A percentile compares a stretch with the other conserved stretches of the same genome.
Conservation (phyloP, 2,797 vertebrate species). For the Diplodus sargus region DNA sequence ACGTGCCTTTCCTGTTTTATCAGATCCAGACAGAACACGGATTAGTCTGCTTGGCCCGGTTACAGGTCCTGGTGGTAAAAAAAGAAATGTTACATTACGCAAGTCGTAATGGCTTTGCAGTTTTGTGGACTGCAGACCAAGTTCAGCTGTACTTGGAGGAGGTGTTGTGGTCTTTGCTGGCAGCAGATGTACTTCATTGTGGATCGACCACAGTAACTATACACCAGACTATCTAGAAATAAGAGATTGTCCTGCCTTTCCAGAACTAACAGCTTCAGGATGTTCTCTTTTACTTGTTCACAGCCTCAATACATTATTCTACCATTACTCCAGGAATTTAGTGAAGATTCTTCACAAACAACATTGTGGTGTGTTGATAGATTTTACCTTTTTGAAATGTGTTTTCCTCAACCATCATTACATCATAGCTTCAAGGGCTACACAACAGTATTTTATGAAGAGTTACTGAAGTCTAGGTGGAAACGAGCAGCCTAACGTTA, state of each 20-base stretch:
- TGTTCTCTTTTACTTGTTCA: constrained; percentile 3
- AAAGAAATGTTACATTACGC: constrained; percentile 1
- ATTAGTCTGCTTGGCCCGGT: constrained; percentile 17
- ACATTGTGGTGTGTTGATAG: background rate
- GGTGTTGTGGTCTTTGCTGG: constrained; percentile 12
- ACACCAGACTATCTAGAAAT: constrained; percentile 21
- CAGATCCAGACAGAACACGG: constrained; percentile 36
- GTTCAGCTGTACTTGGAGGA: constrained; percentile 17
- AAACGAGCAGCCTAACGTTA: constrained; percentile 15
- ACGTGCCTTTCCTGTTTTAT: constrained; percentile 39
- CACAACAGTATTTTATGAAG: constrained; percentile 49
- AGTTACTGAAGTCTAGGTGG: constrained; percentile 43
- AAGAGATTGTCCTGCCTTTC: constrained; percentile 3
- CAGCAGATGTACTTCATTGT: constrained; percentile 17
- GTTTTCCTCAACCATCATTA: constrained; percentile 5
- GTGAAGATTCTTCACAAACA: constrained; percentile 27
- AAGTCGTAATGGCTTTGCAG: constrained; percentile 1
- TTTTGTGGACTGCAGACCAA: constrained; percentile 24
- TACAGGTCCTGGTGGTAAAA: constrained; percentile 20
- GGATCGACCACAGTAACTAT: constrained; percentile 21
- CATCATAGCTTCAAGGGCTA: constrained; percentile 25
- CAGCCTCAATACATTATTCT: constrained; percentile 19
- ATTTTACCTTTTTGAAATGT: constrained; percentile 7
- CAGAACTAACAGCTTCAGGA: constrained; percentile 19
- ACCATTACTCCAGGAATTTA: constrained; percentile 46